These are phyloP conservation scores for Ginglymostoma cirratum DNA, from an alignment of 2,113 vertebrate genomes.

Conservation along the genomic window DNA sequence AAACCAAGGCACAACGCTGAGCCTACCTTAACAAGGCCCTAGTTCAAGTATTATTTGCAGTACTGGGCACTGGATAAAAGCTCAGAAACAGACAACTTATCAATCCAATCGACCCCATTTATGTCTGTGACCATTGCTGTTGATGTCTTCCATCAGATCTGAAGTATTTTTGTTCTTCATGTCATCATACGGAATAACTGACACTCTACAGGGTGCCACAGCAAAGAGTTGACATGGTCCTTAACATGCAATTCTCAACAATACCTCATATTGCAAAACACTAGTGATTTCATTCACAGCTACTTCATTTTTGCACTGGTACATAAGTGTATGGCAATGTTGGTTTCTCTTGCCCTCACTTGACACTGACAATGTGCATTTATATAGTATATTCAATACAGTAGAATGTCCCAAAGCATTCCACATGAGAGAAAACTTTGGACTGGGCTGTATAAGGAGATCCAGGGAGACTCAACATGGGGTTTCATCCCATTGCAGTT, in stretches of 20 bases:
- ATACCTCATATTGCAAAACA: not conserved
- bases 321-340: not conserved
- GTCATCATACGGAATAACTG: not conserved
- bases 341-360: not conserved
- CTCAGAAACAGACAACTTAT: no score
- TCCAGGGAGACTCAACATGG: not conserved
- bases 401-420: not conserved
- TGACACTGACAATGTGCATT: not conserved
- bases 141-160: not conserved
- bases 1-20: no score
- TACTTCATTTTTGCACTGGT: not conserved
- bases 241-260: not conserved
- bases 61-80: no score
- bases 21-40: no score
- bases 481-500: not conserved
- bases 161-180: not conserved
- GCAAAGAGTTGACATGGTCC: not conserved
- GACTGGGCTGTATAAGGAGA: not conserved
- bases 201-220: not conserved
- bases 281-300: not conserved
- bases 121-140: not conserved
- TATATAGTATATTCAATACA: not conserved
- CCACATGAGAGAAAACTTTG: not conserved
- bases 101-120: no score
- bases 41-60: no score